Percentiles rank a stretch among this genome's conserved stretches.
phyloP scores from a whole-genome alignment of 2,888 invertebrate species.

The Osedax frankpressi region DNA sequence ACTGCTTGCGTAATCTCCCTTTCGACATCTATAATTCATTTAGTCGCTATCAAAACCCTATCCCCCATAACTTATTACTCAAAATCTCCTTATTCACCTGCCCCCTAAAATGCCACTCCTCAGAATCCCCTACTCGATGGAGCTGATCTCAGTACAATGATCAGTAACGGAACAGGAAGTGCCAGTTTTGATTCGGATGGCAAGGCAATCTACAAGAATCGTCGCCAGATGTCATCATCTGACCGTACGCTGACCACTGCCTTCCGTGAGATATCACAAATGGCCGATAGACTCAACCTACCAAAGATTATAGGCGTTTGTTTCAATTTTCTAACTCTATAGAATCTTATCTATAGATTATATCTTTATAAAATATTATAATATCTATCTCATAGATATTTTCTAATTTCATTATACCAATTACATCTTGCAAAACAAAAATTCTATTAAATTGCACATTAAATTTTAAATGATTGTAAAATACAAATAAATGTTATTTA shows the following conservation, averaged over 20 bases:
- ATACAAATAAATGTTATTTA: too few species aligned
- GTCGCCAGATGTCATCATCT: slow-evolving; percentile 64
- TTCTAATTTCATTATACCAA: too few species aligned
- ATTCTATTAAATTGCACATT: too few species aligned
- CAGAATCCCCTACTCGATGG: slow-evolving; percentile 82
- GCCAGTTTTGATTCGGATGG: slow-evolving; percentile 37
- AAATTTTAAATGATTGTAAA: too few species aligned
- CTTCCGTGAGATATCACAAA: slow-evolving; percentile 87
- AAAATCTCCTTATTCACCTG: background rate
- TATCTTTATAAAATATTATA: too few species aligned
- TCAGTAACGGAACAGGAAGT: slow-evolving; percentile 51
- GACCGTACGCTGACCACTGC: slow-evolving; percentile 89
- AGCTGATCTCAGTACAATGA: slow-evolving; percentile 89
- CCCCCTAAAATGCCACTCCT: slow-evolving; percentile 20
- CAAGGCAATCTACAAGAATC: slow-evolving; percentile 52
- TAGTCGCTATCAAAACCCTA: too few species aligned
- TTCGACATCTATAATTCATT: too few species aligned
- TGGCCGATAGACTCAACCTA: slow-evolving; percentile 94
- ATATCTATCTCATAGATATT: too few species aligned
- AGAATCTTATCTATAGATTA: too few species aligned
- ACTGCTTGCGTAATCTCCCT: too few species aligned
- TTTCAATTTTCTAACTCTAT: slow-evolving; percentile 25
- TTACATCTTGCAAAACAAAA: too few species aligned
- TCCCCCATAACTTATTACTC: too few species aligned
- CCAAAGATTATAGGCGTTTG: slow-evolving; percentile 76